A percentile compares a stretch with the other conserved stretches of the same genome.
Evolutionary conservation across 2,113 vertebrate species (phyloP).

Genomic region (Ranitomeya variabilis): DNA sequence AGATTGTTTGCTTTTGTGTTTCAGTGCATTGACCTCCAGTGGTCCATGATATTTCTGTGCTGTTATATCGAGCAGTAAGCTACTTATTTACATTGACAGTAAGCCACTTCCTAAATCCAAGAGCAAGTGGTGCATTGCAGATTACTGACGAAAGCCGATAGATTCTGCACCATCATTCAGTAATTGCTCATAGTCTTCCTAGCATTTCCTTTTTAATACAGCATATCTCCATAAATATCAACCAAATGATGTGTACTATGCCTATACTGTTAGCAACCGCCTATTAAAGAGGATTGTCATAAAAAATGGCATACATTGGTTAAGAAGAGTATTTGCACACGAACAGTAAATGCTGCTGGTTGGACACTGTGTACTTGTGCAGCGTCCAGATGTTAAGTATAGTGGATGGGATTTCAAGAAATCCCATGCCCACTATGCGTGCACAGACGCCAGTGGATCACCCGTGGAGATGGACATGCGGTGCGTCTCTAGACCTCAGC

Average conservation of each 20-base stretch:
- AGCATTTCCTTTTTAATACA: not conserved
- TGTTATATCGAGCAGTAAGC: not conserved
- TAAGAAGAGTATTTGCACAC: no score
- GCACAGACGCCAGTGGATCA: no score
- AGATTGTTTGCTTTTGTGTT: not conserved
- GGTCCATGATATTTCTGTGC: conserved; percentile 2
- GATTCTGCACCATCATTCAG: not conserved
- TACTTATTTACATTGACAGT: not conserved
- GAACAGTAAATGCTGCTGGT: no score
- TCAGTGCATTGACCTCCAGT: not conserved
- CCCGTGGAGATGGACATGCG: no score
- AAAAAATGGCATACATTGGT: no score
- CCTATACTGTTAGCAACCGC: no score
- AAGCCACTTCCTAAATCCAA: not conserved
- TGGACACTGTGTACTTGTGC: no score
- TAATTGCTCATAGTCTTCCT: not conserved
- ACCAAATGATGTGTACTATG: not conserved
- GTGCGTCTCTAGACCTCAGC: no score
- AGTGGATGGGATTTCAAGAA: no score
- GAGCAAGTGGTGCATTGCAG: not conserved
- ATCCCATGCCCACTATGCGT: no score
- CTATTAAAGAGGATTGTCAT: no score
- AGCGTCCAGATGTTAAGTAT: no score
- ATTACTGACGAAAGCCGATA: not conserved
- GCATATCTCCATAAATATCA: not conserved